Evolutionary conservation across 2,888 invertebrate species (phyloP).

Genomic region (Papilio gigon): DNA sequence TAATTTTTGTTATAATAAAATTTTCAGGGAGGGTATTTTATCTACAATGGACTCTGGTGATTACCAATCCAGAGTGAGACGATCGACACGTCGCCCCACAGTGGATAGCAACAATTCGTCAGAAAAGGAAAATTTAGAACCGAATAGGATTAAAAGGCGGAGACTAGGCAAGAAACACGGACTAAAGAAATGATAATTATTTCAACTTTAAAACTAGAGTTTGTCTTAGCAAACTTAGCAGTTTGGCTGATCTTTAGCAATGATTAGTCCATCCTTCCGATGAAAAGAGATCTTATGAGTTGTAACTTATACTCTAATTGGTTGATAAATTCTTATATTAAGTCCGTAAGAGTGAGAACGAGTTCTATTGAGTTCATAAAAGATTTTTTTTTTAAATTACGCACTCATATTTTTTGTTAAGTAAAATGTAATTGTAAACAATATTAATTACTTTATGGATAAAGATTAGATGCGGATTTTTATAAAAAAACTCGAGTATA

Average conservation of each 20-base stretch:
- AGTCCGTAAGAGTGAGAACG: too few relatives aligned
- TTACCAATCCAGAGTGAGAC: constrained; percentile 50
- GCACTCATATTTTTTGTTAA: not conserved
- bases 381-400: not conserved
- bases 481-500: too few relatives aligned
- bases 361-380: too few relatives aligned
- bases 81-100: constrained; percentile 58
- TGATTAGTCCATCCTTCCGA: not conserved
- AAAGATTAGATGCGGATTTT: too few relatives aligned
- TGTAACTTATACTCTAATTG: too few relatives aligned
- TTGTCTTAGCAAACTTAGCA: not conserved
- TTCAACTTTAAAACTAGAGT: not conserved
- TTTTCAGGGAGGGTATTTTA: constrained; percentile 63
- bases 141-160: constrained; percentile 60
- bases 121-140: constrained; percentile 75
- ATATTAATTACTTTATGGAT: too few relatives aligned
- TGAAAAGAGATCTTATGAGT: not conserved
- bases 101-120: constrained; percentile 73
- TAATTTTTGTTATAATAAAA: not conserved
- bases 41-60: constrained; percentile 53
- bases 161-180: constrained; percentile 46
- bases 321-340: too few relatives aligned
- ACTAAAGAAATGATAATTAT: constrained; percentile 30
- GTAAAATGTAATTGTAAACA: not conserved
- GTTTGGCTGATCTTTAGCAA: not conserved